These are phyloP conservation scores for Dastarcus helophoroides DNA, from an alignment of 2,888 invertebrate species.

Conservation along the genomic window DNA sequence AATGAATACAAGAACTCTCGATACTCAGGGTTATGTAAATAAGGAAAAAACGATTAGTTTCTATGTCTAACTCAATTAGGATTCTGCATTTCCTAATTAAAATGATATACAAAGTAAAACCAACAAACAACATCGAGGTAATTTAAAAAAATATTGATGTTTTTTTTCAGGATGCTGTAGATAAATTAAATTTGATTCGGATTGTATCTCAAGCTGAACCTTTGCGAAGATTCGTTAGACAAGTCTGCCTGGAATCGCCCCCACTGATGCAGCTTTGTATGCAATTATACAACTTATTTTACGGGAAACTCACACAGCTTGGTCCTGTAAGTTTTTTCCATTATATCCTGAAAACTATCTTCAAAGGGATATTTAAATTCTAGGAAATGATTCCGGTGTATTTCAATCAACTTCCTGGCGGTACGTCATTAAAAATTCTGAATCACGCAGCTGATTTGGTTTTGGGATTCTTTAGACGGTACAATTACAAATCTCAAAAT, in stretches of 20 bases:
- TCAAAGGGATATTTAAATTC: constrained; percentile 10
- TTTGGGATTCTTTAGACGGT: constrained; percentile 38
- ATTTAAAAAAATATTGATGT: too few species aligned
- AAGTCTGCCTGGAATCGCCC: constrained; percentile 28
- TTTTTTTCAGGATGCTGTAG: constrained; percentile 17
- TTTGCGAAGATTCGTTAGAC: constrained; percentile 18
- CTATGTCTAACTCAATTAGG: too few species aligned
- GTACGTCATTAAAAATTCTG: constrained; percentile 30
- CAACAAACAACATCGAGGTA: too few species aligned
- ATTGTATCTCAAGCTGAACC: constrained; percentile 26
- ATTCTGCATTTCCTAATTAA: too few species aligned
- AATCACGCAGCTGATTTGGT: constrained; percentile 30
- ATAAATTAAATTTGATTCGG: constrained; percentile 5
- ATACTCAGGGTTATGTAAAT: too few species aligned
- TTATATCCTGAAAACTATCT: neutral
- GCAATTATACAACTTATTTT: constrained; percentile 28
- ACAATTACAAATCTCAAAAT: constrained; percentile 39
- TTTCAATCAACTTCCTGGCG: constrained; percentile 32
- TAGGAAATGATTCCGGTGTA: constrained; percentile 31
- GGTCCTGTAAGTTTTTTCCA: constrained; percentile 25
- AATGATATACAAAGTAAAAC: too few species aligned
- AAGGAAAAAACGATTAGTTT: too few species aligned
- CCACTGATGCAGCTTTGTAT: constrained; percentile 28
- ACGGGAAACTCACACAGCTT: constrained; percentile 29
- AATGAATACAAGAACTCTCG: too few species aligned